Base-by-base conservation (phyloP, 2,888 invertebrate species). In the Chymomyza procnemis region DNA sequence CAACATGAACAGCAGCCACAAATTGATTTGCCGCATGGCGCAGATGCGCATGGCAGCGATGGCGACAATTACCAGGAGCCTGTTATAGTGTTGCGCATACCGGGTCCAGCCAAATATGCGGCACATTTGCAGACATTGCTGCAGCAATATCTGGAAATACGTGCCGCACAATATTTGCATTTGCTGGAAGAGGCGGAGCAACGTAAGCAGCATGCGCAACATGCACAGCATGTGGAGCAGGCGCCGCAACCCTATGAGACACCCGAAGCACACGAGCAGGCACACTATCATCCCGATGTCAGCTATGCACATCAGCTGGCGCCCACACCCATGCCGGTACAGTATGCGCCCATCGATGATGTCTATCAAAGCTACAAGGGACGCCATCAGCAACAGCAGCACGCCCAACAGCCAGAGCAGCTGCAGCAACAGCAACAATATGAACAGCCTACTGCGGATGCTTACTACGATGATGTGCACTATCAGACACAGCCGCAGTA, bases 61-160 rank as follows among this genome's bases (percentile, higher is more conserved):
- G 73, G 64, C 47, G 61, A 59, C 4, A 74, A 66, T 8, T 88
- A 89, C 56, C 87, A 90, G 41, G 91, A 90, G 66, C 91, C 91
- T 0, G 90, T 91, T 2, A 91, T 91, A 58, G 89, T 91, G 0
- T 71, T 91, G 9, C 86, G 90, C 5, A 90, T 91, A 61, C 91
- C 91, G 0, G 91, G 91, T 0, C 91, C 91, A 3, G 80, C 88
- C 12, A 91, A 91, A 65, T 91, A 91, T 64, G 91, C 91, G 2
- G 76, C 89, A 0, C 91, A 91, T 72, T 76, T 91, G 69, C 91
- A 91, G 71, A 77, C 85, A 2, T 76, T 91, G 18, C 77, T 91
- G 5, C 91, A 91, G 66, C 90, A 90, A 61, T 91, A 91, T 67
- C 73, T 91, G 9, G 91, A 91, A 77, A 87, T 91, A 56, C 88